Evolutionary conservation across 2,888 invertebrate genomes (phyloP).

Genomic region (Phyllotreta striolata): DNA sequence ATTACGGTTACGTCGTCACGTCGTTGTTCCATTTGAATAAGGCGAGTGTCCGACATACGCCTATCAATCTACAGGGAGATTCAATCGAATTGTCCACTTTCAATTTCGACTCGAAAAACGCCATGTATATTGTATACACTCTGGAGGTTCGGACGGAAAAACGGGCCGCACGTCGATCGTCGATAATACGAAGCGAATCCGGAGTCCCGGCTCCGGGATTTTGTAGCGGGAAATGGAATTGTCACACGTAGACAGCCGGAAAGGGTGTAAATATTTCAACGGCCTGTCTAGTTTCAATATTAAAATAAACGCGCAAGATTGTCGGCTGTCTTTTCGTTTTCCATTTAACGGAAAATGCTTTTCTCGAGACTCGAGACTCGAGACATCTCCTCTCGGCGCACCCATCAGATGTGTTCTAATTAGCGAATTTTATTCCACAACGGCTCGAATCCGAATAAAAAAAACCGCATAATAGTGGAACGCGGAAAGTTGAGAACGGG

Average conservation of each 20-base stretch:
- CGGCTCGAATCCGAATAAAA: conserved; percentile 16
- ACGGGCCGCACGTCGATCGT: conserved; percentile 12
- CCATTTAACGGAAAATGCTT: too few species aligned
- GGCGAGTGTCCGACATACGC: not conserved
- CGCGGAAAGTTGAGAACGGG: conserved; percentile 10
- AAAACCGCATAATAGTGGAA: too few species aligned
- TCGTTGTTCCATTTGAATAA: conserved; percentile 9
- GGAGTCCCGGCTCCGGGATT: conserved; percentile 8
- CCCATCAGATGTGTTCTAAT: not conserved
- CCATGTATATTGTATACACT: conserved; percentile 2
- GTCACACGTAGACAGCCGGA: conserved; percentile 18
- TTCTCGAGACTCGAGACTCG: too few species aligned
- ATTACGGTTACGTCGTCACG: conserved; percentile 12
- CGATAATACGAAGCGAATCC: conserved; percentile 8
- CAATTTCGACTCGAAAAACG: not conserved
- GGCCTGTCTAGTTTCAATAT: conserved; percentile 17
- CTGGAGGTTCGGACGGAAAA: conserved; percentile 1
- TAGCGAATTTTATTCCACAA: conserved; percentile 4
- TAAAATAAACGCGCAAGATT: not conserved
- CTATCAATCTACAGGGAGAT: not conserved
- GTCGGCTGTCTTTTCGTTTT: conserved; percentile 8
- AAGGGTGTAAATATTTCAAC: conserved; percentile 13
- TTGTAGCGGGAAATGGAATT: conserved; percentile 16
- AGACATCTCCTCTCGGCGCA: too few species aligned
- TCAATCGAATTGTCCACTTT: not conserved